A percentile compares a stretch with the other conserved stretches of the same genome.
phyloP scores from a whole-genome alignment of 1,140 invertebrate genomes.

The Himalopsyche phryganea region DNA sequence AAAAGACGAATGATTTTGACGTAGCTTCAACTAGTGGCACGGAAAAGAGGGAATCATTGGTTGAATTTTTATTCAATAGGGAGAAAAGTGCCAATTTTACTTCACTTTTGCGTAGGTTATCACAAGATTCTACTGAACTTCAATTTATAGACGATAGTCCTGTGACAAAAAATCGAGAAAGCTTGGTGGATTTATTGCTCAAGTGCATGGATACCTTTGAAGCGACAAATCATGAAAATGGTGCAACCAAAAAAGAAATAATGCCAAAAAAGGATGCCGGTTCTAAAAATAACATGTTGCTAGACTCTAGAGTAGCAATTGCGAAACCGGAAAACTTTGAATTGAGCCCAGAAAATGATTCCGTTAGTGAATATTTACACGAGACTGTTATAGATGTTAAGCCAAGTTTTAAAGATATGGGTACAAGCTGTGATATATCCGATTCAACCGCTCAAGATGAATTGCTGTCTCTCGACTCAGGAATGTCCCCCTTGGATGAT shows the following conservation, averaged over 20 bases:
- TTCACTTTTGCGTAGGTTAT: slow-evolving; percentile 36
- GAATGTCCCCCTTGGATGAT: slow-evolving; percentile 11
- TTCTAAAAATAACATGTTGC: slow-evolving; percentile 39
- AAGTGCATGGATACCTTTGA: slow-evolving; percentile 50
- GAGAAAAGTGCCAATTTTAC: slow-evolving; percentile 41
- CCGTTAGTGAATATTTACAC: slow-evolving; percentile 39
- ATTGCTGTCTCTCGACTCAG: slow-evolving; percentile 4
- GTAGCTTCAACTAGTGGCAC: slow-evolving; percentile 33
- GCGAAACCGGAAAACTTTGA: slow-evolving; percentile 48
- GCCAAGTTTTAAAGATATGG: slow-evolving; percentile 28
- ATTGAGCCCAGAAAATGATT: slow-evolving; percentile 48
- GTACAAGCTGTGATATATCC: slow-evolving; percentile 28
- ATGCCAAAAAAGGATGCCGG: slow-evolving; percentile 45
- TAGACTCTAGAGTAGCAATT: slow-evolving; percentile 40
- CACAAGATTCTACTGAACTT: slow-evolving; percentile 45
- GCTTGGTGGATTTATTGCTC: slow-evolving; percentile 47
- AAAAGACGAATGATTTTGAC: slow-evolving; percentile 1
- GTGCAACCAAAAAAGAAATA: slow-evolving; percentile 40
- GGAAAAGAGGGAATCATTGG: slow-evolving; percentile 47
- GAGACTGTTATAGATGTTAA: background rate
- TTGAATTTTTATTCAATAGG: slow-evolving; percentile 47
- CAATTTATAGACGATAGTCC: slow-evolving; percentile 51
- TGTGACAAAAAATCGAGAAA: slow-evolving; percentile 42
- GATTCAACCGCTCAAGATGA: slow-evolving; percentile 16
- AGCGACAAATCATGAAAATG: background rate